Percentiles rank a stretch among this genome's conserved stretches.
Evolutionary conservation across 2,888 invertebrate species (phyloP).

Genomic region (Laspeyria flexula): DNA sequence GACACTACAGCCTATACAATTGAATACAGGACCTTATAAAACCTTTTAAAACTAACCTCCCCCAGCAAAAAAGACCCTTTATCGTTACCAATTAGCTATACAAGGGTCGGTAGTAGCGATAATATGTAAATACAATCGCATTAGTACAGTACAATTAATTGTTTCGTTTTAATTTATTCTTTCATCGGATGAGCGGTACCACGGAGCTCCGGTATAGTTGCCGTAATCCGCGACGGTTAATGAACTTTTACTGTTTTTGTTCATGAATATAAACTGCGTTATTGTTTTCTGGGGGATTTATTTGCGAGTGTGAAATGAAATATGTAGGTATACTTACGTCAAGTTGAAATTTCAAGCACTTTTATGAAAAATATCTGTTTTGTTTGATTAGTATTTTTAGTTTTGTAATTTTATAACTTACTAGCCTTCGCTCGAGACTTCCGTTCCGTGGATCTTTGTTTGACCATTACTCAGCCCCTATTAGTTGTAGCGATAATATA

Average conservation of each 20-base stretch:
- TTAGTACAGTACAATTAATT: slow-evolving; percentile 44
- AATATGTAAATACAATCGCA: slow-evolving; percentile 46
- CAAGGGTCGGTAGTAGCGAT: slow-evolving; percentile 37
- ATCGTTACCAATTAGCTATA: slow-evolving; percentile 38
- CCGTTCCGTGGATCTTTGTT: too few species aligned
- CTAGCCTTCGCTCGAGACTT: too few species aligned
- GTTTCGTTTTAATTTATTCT: slow-evolving; percentile 49
- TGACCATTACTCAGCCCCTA: too few species aligned
- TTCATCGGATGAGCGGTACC: slow-evolving; percentile 15
- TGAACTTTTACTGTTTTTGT: not conserved
- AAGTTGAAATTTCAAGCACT: too few species aligned
- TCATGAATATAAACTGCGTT: too few species aligned
- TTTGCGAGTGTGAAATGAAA: too few species aligned
- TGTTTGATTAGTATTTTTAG: too few species aligned
- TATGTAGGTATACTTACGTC: too few species aligned
- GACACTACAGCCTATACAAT: not conserved
- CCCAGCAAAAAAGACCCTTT: slow-evolving; percentile 28
- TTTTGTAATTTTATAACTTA: too few species aligned
- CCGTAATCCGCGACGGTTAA: not conserved
- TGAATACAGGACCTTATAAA: not conserved
- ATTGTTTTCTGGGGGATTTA: too few species aligned
- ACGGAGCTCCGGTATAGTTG: slow-evolving; percentile 27
- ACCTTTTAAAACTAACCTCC: not conserved
- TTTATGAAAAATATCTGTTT: too few species aligned
- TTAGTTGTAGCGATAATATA: too few species aligned